Conservation (phyloP, 2,888 invertebrate genomes). For the Anoncus sp. region DNA sequence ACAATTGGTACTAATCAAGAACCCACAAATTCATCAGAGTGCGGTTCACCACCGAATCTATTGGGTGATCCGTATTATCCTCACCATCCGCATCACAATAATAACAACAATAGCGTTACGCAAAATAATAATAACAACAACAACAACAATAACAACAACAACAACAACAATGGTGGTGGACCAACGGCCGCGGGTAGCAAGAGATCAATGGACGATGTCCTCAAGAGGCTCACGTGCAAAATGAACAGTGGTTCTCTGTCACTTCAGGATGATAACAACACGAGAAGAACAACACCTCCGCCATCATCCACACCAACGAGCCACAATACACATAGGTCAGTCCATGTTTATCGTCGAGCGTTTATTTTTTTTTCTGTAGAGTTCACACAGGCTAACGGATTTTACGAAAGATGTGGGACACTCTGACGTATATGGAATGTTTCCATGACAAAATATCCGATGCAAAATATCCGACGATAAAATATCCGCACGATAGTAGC, state of each 20-base stretch:
- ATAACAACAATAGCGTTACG: constrained; percentile 83
- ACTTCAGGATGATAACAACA: constrained; percentile 89
- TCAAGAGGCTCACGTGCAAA: constrained; percentile 93
- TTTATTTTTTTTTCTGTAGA: too few species aligned
- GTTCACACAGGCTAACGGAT: too few species aligned
- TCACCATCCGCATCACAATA: constrained; percentile 82
- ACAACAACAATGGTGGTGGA: constrained; percentile 85
- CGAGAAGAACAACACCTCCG: constrained; percentile 87
- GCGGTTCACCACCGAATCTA: constrained; percentile 89
- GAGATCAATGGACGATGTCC: constrained; percentile 96
- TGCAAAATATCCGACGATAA: too few species aligned
- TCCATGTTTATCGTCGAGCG: constrained; percentile 50
- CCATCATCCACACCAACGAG: constrained; percentile 79
- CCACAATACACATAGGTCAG: constrained; percentile 81
- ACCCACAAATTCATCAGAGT: constrained; percentile 86
- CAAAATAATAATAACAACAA: constrained; percentile 74
- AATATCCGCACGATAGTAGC: too few species aligned
- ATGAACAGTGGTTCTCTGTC: constrained; percentile 91
- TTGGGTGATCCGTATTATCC: constrained; percentile 86
- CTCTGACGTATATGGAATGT: too few species aligned
- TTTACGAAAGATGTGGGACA: too few species aligned
- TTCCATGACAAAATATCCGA: too few species aligned
- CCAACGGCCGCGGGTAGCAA: constrained; percentile 86
- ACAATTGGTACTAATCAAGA: constrained; percentile 41
- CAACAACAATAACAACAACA: constrained; percentile 68